Percentiles rank a stretch among this genome's conserved stretches.
Evolutionary conservation across 2,797 vertebrate species (phyloP).

Genomic region (Antennarius maculatus): DNA sequence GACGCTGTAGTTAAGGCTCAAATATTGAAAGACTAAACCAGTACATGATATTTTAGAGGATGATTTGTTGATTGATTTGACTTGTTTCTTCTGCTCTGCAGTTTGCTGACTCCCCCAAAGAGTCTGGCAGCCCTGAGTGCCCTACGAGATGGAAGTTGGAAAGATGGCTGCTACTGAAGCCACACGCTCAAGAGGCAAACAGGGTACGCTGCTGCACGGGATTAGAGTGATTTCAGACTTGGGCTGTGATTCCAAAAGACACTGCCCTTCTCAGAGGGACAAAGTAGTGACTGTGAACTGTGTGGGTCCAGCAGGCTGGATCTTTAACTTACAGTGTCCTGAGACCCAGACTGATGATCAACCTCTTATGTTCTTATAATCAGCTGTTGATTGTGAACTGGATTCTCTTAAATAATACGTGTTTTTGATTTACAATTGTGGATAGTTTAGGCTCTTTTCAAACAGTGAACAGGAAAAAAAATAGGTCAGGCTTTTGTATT

Average conservation of each 20-base stretch:
- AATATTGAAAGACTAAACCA: not conserved
- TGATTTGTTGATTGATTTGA: not conserved
- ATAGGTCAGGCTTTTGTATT: conserved; percentile 53
- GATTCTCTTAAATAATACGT: conserved; percentile 53
- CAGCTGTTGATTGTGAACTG: conserved; percentile 53
- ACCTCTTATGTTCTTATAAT: conserved; percentile 68
- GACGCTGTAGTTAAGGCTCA: conserved; percentile 5
- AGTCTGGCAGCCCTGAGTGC: conserved; percentile 92
- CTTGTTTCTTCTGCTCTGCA: conserved; percentile 56
- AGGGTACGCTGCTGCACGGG: conserved; percentile 52
- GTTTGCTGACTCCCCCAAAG: conserved; percentile 97
- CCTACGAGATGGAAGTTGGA: conserved; percentile 95
- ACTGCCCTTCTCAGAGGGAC: conserved; percentile 38
- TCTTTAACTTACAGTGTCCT: conserved; percentile 56
- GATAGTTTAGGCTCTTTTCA: conserved; percentile 56
- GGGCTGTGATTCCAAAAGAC: conserved; percentile 45
- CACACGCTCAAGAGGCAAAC: conserved; percentile 50
- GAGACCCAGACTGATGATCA: conserved; percentile 49
- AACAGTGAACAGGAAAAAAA: conserved; percentile 40
- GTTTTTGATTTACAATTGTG: conserved; percentile 52
- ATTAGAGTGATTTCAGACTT: conserved; percentile 56
- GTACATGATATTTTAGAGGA: not conserved
- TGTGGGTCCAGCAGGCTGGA: conserved; percentile 96
- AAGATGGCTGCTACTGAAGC: conserved; percentile 94
- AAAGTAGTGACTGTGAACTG: conserved; percentile 36